A percentile compares a stretch with the other conserved stretches of the same genome.
Conservation (phyloP, 2,797 vertebrate genomes). For the Phalloptychus januarius region DNA sequence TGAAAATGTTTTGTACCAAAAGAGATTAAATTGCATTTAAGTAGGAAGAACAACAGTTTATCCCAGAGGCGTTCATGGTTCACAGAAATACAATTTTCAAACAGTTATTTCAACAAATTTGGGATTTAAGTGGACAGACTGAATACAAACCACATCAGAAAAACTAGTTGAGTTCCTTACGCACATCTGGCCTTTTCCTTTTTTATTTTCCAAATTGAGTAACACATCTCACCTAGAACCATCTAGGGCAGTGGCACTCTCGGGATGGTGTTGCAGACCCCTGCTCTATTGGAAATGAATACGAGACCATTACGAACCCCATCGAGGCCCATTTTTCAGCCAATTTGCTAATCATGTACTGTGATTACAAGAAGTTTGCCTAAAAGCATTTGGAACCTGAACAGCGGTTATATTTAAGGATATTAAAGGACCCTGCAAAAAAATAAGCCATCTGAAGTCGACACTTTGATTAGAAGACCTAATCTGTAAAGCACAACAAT, state of each 20-base stretch:
- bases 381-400: not conserved
- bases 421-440: not conserved
- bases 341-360: not conserved
- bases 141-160: not conserved
- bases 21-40: not conserved
- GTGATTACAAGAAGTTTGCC: not conserved
- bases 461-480: not conserved
- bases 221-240: no score
- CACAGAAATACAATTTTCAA: not conserved
- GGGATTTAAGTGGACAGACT: not conserved
- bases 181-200: not conserved
- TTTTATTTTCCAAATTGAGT: no score
- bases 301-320: not conserved
- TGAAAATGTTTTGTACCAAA: not conserved
- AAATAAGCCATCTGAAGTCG: not conserved
- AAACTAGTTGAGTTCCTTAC: not conserved
- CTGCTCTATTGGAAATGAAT: not conserved
- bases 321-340: not conserved
- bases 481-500: conserved; percentile 3
- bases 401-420: not conserved
- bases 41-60: not conserved
- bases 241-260: not conserved
- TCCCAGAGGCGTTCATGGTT: not conserved
- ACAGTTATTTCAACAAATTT: not conserved
- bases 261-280: not conserved